Conservation (phyloP, 2,797 vertebrate genomes). For the Sandelia bainsii region DNA sequence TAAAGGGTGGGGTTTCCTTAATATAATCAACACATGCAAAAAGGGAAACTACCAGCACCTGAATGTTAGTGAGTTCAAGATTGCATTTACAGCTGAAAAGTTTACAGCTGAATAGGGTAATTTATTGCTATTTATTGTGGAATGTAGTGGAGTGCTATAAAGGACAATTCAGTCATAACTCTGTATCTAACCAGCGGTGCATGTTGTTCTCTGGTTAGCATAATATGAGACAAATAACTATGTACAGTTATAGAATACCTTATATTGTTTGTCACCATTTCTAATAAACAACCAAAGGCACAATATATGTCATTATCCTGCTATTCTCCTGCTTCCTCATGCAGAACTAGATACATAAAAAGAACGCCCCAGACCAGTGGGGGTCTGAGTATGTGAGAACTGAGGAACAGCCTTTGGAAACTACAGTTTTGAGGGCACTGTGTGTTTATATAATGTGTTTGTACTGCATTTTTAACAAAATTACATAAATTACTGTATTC, state of each 20-base stretch:
- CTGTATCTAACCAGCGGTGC: conserved; percentile 51
- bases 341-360: background rate
- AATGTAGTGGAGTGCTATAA: conserved; percentile 56
- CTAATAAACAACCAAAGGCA: conserved; percentile 68
- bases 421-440: background rate
- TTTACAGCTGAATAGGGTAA: conserved; percentile 38
- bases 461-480: background rate
- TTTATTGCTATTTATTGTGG: conserved; percentile 74
- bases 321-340: conserved; percentile 19
- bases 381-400: background rate
- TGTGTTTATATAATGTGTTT: background rate
- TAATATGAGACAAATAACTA: conserved; percentile 38
- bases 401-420: background rate
- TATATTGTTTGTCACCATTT: conserved; percentile 72
- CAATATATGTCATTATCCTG: conserved; percentile 21
- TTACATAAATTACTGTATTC: too few species aligned
- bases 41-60: conserved; percentile 21
- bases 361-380: background rate
- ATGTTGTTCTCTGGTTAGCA: conserved; percentile 55
- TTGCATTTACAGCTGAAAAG: background rate
- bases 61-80: conserved; percentile 4
- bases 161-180: conserved; percentile 50
- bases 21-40: conserved; percentile 33
- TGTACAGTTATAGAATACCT: conserved; percentile 56
- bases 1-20: background rate